Base-by-base conservation (phyloP, 1,140 invertebrate species). In the Ceratosolen fusciceps region DNA sequence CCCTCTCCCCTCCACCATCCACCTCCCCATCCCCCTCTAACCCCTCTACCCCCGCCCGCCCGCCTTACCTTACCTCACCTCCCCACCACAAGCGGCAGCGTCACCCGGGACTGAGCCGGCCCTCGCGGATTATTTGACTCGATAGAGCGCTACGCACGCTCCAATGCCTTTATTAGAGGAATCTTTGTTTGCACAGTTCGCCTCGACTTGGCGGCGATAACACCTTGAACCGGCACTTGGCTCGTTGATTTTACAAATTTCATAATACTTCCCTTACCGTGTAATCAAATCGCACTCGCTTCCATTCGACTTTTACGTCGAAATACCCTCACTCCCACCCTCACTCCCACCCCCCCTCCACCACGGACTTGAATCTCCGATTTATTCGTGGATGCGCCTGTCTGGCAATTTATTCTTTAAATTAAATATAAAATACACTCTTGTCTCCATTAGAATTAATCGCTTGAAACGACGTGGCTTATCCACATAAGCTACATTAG, bases 171-270 rank as follows among this genome's bases (percentile, higher is more conserved):
- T 31, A 37, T 37, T 37, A 65, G 60, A 37, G 31, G 60, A 10
- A 37, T 65, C 37, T 65, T 0, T 14, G 60, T 65, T 65, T 65
- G 19, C 34, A 37, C 60, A n/a, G n/a, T 65, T n/a, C 34, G 19
- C 5, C 7, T 52, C 49, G 49, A 16, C 12, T 21, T 21, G 5
- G 39, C 39, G 39, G 39, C 39, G 39, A 5, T 43, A 43, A 43
- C 12, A 43, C 39, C 39, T 43, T 14, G 26, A 37, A 24, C 19
- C 60, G 34, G 34, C 37, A 16, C 60, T 65, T 37, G 21, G 19
- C 16, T 62, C 2, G 31, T 65, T 65, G 60, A 65, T 65, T 65
- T 65, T 65, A 8, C 1, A 31, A n/a, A 65, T 65, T 65, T 65
- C n/a, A n/a, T 65, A 34, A n/a, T 21, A 37, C 8, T n/a, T 65